Percentiles rank a stretch among this genome's conserved stretches.
phyloP scores from a whole-genome alignment of 2,888 invertebrate genomes.

The Rhingia rostrata region DNA sequence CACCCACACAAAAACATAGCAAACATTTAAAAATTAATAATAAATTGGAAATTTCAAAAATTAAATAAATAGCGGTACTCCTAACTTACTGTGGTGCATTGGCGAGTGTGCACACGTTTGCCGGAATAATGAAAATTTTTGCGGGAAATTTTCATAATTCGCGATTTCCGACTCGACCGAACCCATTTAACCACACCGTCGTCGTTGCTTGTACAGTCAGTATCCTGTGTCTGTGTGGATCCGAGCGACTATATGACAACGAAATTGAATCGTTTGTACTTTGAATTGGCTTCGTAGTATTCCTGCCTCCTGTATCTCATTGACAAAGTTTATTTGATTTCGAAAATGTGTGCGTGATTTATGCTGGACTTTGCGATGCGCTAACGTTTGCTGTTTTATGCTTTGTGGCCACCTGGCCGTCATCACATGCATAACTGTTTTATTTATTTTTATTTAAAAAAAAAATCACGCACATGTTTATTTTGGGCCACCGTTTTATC shows the following conservation, averaged over 20 bases:
- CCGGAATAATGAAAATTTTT: slow-evolving; percentile 44
- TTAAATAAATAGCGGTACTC: slow-evolving; percentile 31
- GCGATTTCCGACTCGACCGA: not conserved
- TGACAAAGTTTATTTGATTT: slow-evolving; percentile 48
- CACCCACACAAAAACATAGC: not conserved
- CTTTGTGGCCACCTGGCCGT: slow-evolving; percentile 11
- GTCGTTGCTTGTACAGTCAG: not conserved
- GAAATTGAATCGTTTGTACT: slow-evolving; percentile 51
- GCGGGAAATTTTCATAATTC: slow-evolving; percentile 51
- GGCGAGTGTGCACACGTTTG: not conserved
- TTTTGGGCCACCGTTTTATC: not conserved
- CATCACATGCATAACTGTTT: slow-evolving; percentile 40
- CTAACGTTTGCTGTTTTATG: slow-evolving; percentile 28
- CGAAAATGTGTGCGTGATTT: slow-evolving; percentile 54
- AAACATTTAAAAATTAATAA: slow-evolving; percentile 3
- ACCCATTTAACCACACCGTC: not conserved
- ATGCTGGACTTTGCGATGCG: not conserved
- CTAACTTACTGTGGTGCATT: slow-evolving; percentile 19
- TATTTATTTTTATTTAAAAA: slow-evolving; percentile 34
- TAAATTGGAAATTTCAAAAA: slow-evolving; percentile 42
- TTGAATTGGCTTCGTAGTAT: not conserved
- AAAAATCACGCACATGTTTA: not conserved
- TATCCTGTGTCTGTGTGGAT: too few species aligned
- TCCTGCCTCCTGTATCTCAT: not conserved
- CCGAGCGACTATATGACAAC: not conserved